Conservation (phyloP, 2,888 invertebrate species). For the Nemotelus pantherinus region DNA sequence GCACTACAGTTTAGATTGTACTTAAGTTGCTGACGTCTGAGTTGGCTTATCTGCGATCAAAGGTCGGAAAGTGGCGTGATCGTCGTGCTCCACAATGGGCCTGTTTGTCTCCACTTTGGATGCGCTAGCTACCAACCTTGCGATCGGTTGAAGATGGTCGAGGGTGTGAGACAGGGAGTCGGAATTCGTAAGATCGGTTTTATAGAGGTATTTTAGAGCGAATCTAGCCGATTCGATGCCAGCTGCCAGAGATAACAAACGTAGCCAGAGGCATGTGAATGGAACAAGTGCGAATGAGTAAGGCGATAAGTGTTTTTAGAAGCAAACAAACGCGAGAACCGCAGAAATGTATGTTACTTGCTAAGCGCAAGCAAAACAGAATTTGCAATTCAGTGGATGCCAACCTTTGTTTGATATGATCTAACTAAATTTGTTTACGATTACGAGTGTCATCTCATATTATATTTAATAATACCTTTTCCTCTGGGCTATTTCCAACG, state of each 20-base stretch:
- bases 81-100: background rate
- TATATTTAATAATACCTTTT: too few species aligned
- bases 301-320: background rate
- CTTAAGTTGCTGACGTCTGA: slow-evolving; percentile 17
- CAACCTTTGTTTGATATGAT: background rate
- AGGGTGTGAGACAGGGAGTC: background rate
- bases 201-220: too few species aligned
- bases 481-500: too few species aligned
- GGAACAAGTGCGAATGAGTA: slow-evolving; percentile 30
- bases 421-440: too few species aligned
- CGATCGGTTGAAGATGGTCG: background rate
- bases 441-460: too few species aligned
- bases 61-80: slow-evolving; percentile 38
- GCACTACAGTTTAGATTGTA: background rate
- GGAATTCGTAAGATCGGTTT: background rate
- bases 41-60: slow-evolving; percentile 26
- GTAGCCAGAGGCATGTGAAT: background rate
- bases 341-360: background rate
- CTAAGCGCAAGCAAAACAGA: background rate
- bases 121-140: too few species aligned
- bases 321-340: too few species aligned
- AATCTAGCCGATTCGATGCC: too few species aligned
- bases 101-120: too few species aligned
- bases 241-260: background rate
- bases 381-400: background rate